phyloP scores from a whole-genome alignment of 1,140 invertebrate genomes.

The Plectus sambesii region DNA sequence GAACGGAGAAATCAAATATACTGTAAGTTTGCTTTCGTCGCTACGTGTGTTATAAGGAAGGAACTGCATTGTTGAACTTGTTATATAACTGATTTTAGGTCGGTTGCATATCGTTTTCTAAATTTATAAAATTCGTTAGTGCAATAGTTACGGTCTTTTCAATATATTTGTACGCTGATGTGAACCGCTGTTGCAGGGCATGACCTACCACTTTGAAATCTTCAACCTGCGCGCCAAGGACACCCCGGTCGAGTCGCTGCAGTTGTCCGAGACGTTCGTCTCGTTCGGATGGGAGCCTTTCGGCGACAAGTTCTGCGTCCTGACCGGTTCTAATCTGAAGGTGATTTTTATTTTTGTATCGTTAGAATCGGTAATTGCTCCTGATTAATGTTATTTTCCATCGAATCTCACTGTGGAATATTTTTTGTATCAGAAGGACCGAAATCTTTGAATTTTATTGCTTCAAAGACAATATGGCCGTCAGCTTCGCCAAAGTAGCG shows the following conservation, averaged over 20 bases:
- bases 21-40: slow-evolving; percentile 52
- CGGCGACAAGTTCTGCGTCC: slow-evolving; percentile 43
- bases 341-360: too few species aligned
- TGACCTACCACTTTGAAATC: slow-evolving; percentile 98
- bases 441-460: too few species aligned
- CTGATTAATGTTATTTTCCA: too few species aligned
- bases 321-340: slow-evolving; percentile 31
- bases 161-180: neutral
- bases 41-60: slow-evolving; percentile 3
- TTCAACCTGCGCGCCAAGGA: slow-evolving; percentile 83
- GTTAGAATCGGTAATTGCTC: too few species aligned
- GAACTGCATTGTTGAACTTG: slow-evolving; percentile 1
- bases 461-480: too few species aligned
- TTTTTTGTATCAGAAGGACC: too few species aligned
- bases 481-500: too few species aligned
- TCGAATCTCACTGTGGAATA: too few species aligned
- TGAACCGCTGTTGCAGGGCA: slow-evolving; percentile 56
- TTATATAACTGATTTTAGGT: too few species aligned
- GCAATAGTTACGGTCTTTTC: slow-evolving; percentile 11
- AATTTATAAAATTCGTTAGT: slow-evolving; percentile 10
- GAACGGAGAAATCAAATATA: slow-evolving; percentile 68
- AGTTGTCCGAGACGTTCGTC: slow-evolving; percentile 59
- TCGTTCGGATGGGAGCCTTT: slow-evolving; percentile 94
- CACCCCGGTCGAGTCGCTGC: slow-evolving; percentile 82
- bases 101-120: too few species aligned